phyloP scores from a whole-genome alignment of 2,797 vertebrate species.

The Denticeps clupeoides region DNA sequence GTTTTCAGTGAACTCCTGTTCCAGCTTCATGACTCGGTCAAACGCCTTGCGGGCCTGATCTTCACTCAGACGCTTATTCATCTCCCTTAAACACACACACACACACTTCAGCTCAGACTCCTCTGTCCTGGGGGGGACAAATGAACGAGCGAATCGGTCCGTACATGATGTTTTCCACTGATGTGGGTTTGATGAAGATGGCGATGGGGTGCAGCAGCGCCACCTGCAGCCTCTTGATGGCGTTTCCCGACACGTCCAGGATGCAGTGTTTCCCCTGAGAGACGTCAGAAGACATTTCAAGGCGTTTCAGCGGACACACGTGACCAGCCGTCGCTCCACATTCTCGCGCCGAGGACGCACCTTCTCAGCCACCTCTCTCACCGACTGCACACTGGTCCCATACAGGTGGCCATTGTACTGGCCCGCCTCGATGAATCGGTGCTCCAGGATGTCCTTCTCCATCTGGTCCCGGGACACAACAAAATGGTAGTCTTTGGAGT shows the following conservation, averaged over 20 bases:
- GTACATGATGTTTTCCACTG: conserved; percentile 96
- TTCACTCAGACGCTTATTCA: conserved; percentile 92
- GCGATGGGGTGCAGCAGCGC: conserved; percentile 86
- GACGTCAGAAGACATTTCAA: not conserved
- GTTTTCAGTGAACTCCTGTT: conserved; percentile 94
- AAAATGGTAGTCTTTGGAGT: conserved; percentile 91
- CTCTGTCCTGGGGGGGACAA: too few species aligned
- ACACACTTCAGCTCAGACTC: not conserved
- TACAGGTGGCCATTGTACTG: conserved; percentile 97
- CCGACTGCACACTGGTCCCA: conserved; percentile 95
- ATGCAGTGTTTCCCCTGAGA: conserved; percentile 93
- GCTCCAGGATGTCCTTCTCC: conserved; percentile 97
- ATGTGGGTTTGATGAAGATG: conserved; percentile 93
- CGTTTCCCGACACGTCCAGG: conserved; percentile 94
- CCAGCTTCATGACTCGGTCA: conserved; percentile 87
- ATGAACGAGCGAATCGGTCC: conserved; percentile 30
- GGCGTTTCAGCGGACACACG: not conserved
- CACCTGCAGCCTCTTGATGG: conserved; percentile 92
- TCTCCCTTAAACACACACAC: conserved; percentile 66
- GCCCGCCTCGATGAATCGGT: conserved; percentile 93
- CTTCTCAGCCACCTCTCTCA: conserved; percentile 90
- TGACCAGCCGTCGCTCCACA: not conserved
- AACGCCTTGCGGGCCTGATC: conserved; percentile 91
- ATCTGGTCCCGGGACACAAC: conserved; percentile 90
- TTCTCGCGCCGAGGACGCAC: conserved; percentile 40